Evolutionary conservation across 2,113 vertebrate genomes (phyloP).

Genomic region (Columba janthina): DNA sequence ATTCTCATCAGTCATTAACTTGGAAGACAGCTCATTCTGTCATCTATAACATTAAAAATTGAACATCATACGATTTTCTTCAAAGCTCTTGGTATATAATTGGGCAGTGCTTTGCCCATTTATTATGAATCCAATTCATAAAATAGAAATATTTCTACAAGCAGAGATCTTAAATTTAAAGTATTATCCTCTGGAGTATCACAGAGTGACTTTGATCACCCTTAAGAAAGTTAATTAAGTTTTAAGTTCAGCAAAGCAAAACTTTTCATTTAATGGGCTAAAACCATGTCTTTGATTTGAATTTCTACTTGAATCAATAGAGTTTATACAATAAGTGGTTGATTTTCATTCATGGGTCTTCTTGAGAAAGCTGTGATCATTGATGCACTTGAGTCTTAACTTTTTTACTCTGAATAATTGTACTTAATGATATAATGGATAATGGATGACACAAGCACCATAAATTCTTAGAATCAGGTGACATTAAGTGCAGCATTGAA

Average conservation of each 20-base stretch:
- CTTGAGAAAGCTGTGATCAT: background rate
- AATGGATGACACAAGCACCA: background rate
- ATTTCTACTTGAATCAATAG: background rate
- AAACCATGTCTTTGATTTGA: background rate
- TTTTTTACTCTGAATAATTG: background rate
- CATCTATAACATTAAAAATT: constrained; percentile 22
- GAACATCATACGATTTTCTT: background rate
- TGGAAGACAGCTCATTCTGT: background rate
- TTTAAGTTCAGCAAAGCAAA: background rate
- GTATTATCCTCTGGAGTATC: background rate
- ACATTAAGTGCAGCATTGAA: background rate
- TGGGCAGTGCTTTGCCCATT: background rate
- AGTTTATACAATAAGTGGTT: background rate
- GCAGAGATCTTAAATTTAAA: background rate
- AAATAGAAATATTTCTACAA: background rate
- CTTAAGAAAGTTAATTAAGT: background rate
- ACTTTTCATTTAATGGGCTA: background rate
- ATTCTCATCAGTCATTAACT: background rate
- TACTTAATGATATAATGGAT: background rate
- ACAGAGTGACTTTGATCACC: background rate
- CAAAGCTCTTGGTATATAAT: background rate
- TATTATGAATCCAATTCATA: background rate
- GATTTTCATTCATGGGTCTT: background rate
- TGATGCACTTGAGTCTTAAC: background rate
- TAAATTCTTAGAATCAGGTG: background rate